Percentiles rank a stretch among this genome's conserved stretches.
These are phyloP conservation scores for Eledone cirrhosa DNA, from an alignment of 2,888 invertebrate genomes.

Conservation along the genomic window DNA sequence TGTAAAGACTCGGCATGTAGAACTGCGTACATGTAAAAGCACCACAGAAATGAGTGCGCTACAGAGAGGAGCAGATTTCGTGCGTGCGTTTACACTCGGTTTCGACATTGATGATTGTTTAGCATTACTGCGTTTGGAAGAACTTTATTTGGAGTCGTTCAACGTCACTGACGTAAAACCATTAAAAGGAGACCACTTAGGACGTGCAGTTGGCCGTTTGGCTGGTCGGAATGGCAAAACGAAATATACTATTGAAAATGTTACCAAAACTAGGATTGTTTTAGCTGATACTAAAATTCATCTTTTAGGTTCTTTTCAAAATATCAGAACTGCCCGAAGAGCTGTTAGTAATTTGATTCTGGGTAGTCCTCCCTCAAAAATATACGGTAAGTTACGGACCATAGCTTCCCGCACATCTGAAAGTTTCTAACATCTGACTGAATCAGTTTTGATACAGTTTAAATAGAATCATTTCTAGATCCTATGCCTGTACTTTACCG, in stretches of 20 bases:
- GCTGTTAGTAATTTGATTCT: conserved; percentile 42
- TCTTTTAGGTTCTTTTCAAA: conserved; percentile 12
- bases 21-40: conserved; percentile 76
- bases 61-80: conserved; percentile 98
- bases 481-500: too few species aligned
- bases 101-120: conserved; percentile 97
- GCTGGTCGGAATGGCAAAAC: conserved; percentile 98
- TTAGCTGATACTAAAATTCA: conserved; percentile 79
- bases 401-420: conserved; percentile 85
- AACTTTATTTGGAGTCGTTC: conserved; percentile 95
- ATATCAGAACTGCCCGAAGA: background rate
- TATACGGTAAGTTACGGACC: conserved; percentile 91
- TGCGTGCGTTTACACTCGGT: conserved; percentile 93
- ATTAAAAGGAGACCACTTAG: conserved; percentile 92
- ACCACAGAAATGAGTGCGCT: conserved; percentile 87
- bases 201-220: conserved; percentile 94
- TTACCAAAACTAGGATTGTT: conserved; percentile 96
- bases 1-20: conserved; percentile 87
- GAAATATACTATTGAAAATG: conserved; percentile 98
- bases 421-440: conserved; percentile 73
- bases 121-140: conserved; percentile 92
- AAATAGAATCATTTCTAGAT: too few species aligned
- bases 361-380: conserved; percentile 95
- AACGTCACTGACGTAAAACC: conserved; percentile 95
- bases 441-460: too few species aligned